These are phyloP conservation scores for Ctenopoma multispine DNA, from an alignment of 2,797 vertebrate species.

Conservation along the genomic window DNA sequence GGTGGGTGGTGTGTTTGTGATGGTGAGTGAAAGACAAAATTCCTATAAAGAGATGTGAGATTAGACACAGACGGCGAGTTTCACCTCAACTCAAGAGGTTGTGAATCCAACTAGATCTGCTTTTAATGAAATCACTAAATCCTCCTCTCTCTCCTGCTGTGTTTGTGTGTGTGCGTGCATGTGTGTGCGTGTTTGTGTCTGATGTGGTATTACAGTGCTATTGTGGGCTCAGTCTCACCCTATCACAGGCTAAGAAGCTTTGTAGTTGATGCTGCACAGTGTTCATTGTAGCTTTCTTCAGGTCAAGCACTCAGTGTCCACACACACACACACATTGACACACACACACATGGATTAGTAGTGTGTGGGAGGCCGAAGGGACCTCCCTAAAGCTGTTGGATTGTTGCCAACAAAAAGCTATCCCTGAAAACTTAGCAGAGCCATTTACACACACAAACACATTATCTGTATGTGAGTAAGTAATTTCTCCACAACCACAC, in stretches of 20 bases:
- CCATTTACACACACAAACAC: slow-evolving; percentile 30
- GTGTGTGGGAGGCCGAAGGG: slow-evolving; percentile 73
- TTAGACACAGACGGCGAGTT: slow-evolving; percentile 62
- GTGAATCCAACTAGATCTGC: slow-evolving; percentile 76
- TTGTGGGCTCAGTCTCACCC: slow-evolving; percentile 79
- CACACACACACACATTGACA: slow-evolving; percentile 41
- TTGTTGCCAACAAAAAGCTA: slow-evolving; percentile 67
- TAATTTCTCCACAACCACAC: background rate
- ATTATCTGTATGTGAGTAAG: slow-evolving; percentile 26
- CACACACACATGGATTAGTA: slow-evolving; percentile 59
- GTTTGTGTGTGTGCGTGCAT: background rate
- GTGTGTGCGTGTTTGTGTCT: slow-evolving; percentile 62
- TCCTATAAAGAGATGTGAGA: slow-evolving; percentile 68
- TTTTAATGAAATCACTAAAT: slow-evolving; percentile 81
- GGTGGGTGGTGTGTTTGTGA: slow-evolving; percentile 8
- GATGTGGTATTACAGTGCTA: slow-evolving; percentile 80
- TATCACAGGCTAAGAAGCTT: slow-evolving; percentile 80
- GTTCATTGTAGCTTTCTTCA: slow-evolving; percentile 71
- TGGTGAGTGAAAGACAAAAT: slow-evolving; percentile 36
- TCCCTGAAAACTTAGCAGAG: slow-evolving; percentile 58
- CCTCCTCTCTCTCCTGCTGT: slow-evolving; percentile 34
- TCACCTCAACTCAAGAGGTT: slow-evolving; percentile 61
- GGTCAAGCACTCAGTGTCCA: slow-evolving; percentile 73
- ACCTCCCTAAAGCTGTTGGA: slow-evolving; percentile 75
- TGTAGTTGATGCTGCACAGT: slow-evolving; percentile 66